A percentile compares a stretch with the other conserved stretches of the same genome.
These are phyloP conservation scores for Lonchura striata DNA, from an alignment of 2,113 vertebrate species.

Conservation along the genomic window DNA sequence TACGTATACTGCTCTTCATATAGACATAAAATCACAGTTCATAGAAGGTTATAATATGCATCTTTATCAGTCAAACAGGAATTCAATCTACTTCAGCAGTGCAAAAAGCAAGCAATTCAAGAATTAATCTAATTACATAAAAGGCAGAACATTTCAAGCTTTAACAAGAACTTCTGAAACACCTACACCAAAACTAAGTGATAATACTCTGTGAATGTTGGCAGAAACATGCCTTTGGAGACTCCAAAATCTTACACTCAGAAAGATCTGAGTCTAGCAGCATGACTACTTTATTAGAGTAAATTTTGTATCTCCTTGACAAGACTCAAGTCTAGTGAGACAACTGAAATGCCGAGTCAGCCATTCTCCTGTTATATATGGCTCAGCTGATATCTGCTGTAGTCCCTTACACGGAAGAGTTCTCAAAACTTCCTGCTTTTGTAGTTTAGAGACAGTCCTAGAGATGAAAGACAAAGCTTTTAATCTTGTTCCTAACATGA, in stretches of 20 bases:
- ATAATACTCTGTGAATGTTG: neutral
- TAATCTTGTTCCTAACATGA: neutral
- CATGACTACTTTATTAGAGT: neutral
- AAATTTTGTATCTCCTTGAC: neutral
- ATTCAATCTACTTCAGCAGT: neutral
- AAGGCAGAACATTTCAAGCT: neutral
- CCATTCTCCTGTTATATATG: neutral
- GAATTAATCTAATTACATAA: neutral
- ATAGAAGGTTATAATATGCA: neutral
- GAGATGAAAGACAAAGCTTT: neutral
- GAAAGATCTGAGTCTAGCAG: neutral
- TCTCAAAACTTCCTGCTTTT: neutral
- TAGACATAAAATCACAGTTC: neutral
- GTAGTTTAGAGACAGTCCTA: neutral
- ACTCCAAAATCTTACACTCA: neutral
- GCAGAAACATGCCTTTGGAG: neutral
- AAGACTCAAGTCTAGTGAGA: neutral
- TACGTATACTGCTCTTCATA: neutral
- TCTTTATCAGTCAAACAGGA: neutral
- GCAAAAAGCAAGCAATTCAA: neutral
- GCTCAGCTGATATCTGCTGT: neutral
- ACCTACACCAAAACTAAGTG: neutral
- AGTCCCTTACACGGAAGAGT: neutral
- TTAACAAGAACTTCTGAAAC: neutral
- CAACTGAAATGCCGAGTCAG: neutral